Conservation (phyloP, 1,140 invertebrate genomes). For the Thalassaphorura encarpata region DNA sequence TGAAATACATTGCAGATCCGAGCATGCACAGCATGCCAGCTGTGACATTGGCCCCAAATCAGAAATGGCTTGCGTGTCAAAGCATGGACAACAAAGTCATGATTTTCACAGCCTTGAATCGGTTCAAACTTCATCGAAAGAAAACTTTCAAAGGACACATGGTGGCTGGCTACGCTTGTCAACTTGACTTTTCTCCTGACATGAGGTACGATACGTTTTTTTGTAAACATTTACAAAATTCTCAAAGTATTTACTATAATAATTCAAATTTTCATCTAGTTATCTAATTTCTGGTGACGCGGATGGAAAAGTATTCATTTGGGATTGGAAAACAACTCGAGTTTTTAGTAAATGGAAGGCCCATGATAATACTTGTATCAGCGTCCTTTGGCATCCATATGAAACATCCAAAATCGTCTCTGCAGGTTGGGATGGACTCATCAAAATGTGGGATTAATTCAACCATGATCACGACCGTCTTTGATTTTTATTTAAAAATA, state of each 20-base stretch:
- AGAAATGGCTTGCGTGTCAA: slow-evolving; percentile 98
- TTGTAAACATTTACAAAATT: background rate
- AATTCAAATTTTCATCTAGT: too few relatives aligned
- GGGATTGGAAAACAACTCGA: slow-evolving; percentile 99
- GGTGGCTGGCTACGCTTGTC: slow-evolving; percentile 98
- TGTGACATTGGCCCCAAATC: slow-evolving; percentile 86
- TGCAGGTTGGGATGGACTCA: slow-evolving; percentile 95
- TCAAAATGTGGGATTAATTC: slow-evolving; percentile 96
- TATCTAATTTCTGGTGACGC: slow-evolving; percentile 98
- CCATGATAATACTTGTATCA: slow-evolving; percentile 94
- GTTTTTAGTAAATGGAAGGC: slow-evolving; percentile 98
- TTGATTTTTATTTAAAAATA: background rate
- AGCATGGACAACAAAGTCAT: slow-evolving; percentile 99
- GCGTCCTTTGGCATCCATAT: slow-evolving; percentile 94
- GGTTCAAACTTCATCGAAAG: slow-evolving; percentile 95
- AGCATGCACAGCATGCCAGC: slow-evolving; percentile 99
- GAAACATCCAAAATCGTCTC: slow-evolving; percentile 93
- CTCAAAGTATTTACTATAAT: slow-evolving; percentile 5
- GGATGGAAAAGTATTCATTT: slow-evolving; percentile 96
- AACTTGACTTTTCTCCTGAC: slow-evolving; percentile 94
- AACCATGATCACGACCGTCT: background rate
- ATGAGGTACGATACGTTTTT: slow-evolving; percentile 63
- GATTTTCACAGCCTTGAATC: slow-evolving; percentile 92
- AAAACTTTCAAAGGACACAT: slow-evolving; percentile 98
- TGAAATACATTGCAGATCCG: slow-evolving; percentile 99